Base-by-base conservation (phyloP, 30 jellyfish, hydroid and myxozoan species). In the Clytia hemisphaerica region DNA sequence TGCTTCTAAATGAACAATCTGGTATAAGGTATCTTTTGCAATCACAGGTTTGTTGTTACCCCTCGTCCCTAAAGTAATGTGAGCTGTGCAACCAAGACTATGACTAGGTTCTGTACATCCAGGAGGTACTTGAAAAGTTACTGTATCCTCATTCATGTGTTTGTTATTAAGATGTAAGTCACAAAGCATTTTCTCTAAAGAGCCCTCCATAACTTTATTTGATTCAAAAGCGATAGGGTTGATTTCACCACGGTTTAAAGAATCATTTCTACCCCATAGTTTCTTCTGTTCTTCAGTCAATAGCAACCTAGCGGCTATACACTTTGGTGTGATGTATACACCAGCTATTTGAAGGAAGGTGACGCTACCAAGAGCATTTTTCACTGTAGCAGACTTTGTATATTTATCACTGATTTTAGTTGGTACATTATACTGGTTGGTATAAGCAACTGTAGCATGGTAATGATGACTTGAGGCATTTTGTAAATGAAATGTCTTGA, bases 11-110 rank as follows among this genome's bases (percentile, higher is more conserved):
- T 28, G 37, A 18, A 72, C 19, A 2, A 81, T 71, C 4, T 71
- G 40, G 27, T 30, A 27, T 2, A 71, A 61, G 47, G 72, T 83
- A 29, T 59, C 2, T 22, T 66, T 79, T 6, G 94, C 67, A 18
- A 19, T 62, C 22, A 54, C 78, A 19, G 94, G 80, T 1, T 16
- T 22, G 15, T 37, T 27, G n/a, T 77, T 77, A 28, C 58, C 88
- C 10, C 45, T 73, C 34, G 74, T 49, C 4, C 94, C 94, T 34
- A 81, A 19, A 4, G 94, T 71, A 7, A 81, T 45, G 54, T 81
- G 89, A 3, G 94, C 94, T 19, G 89, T 71, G 49, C 94, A 81
- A 29, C 94, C 90, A 34, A 0, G 2, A n/a, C 30, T 69, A 71
- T 55, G 61, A 19, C 74, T 28, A 1, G 94, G 94, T 5, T 2